Conservation (phyloP, 2,113 vertebrate species). For the Galemys pyrenaicus region DNA sequence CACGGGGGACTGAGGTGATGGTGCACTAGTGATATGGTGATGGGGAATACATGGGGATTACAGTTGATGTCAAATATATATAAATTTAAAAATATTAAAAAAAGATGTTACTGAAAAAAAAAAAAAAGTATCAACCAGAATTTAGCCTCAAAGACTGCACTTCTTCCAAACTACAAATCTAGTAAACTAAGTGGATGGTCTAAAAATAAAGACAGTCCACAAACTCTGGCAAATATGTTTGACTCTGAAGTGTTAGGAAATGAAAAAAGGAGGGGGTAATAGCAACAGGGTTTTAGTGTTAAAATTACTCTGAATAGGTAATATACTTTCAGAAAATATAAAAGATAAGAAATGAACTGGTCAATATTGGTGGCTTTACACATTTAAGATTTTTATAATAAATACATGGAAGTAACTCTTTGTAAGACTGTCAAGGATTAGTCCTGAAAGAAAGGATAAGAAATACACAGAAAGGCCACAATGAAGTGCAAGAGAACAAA, state of each 20-base stretch:
- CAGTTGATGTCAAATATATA: no score
- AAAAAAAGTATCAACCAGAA: no score
- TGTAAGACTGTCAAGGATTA: conserved; percentile 37
- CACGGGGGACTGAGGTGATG: no score
- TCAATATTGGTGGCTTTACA: neutral
- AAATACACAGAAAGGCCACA: conserved; percentile 27
- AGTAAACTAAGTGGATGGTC: conserved; percentile 21
- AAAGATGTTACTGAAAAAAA: no score
- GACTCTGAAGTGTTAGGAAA: neutral
- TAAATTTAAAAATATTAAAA: no score
- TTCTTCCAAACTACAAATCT: conserved; percentile 35
- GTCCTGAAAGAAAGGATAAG: conserved; percentile 25
- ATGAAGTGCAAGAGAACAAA: conserved; percentile 2
- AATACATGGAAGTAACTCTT: conserved; percentile 47
- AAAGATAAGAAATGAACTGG: conserved; percentile 7
- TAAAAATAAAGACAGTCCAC: conserved; percentile 43
- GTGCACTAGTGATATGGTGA: no score
- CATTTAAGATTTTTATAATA: conserved; percentile 41
- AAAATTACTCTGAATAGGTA: neutral
- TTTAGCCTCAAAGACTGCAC: neutral
- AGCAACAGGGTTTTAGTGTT: neutral
- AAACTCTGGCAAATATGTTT: conserved; percentile 20
- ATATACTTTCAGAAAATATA: neutral
- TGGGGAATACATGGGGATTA: no score
- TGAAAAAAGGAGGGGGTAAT: neutral